Evolutionary conservation across 2,888 invertebrate genomes (phyloP).

Genomic region (Calameuta filiformis): DNA sequence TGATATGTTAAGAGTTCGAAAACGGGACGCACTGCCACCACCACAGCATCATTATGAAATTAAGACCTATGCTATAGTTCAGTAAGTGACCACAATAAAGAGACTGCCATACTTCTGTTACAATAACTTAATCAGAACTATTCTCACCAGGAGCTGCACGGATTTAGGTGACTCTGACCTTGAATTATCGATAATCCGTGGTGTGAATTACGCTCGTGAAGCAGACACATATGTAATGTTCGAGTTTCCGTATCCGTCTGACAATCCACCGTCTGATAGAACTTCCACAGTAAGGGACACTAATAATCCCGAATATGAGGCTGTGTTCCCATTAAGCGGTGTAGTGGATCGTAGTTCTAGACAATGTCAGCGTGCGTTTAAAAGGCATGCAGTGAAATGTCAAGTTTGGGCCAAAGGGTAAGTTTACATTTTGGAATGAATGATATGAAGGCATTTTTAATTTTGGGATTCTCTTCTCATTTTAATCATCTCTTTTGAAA

Average conservation of each 20-base stretch:
- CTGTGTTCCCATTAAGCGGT: conserved; percentile 75
- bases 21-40: conserved; percentile 71
- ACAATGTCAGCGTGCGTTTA: conserved; percentile 87
- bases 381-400: conserved; percentile 88
- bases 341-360: conserved; percentile 83
- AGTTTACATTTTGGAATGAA: conserved; percentile 53
- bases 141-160: conserved; percentile 78
- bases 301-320: conserved; percentile 89
- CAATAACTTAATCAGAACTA: background rate
- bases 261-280: conserved; percentile 79
- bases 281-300: conserved; percentile 85
- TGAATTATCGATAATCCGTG: conserved; percentile 86
- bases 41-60: conserved; percentile 96
- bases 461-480: background rate
- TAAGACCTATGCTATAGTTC: conserved; percentile 88
- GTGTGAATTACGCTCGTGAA: conserved; percentile 90
- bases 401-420: conserved; percentile 95
- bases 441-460: background rate
- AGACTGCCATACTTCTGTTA: background rate
- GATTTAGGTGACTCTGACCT: conserved; percentile 92
- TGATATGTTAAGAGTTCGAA: conserved; percentile 82
- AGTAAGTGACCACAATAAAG: conserved; percentile 68
- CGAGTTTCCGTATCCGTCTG: conserved; percentile 92
- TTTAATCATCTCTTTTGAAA: no score
- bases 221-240: conserved; percentile 93